Evolutionary conservation across 2,888 invertebrate species (phyloP).

Genomic region (Eupithecia dodoneata): DNA sequence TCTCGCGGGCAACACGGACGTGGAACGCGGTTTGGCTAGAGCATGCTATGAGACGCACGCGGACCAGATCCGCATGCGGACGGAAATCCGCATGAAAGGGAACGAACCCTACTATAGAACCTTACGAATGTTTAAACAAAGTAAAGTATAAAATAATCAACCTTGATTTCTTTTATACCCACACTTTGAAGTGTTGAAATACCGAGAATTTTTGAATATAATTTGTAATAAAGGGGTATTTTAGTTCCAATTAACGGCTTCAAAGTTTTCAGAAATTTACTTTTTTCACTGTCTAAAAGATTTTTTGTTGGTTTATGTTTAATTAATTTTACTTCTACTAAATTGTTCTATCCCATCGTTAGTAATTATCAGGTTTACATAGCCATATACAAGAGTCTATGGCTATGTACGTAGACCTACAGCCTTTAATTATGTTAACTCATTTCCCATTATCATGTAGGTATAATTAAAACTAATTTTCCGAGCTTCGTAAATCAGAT

Average conservation of each 20-base stretch:
- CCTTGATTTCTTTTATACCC: not conserved
- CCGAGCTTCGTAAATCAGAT: slow-evolving; percentile 38
- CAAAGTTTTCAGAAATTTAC: not conserved
- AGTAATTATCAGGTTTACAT: slow-evolving; percentile 16
- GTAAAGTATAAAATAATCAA: not conserved
- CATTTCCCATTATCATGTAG: slow-evolving; percentile 26
- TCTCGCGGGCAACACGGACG: too few species aligned
- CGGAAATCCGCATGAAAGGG: too few species aligned
- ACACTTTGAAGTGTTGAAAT: slow-evolving; percentile 1
- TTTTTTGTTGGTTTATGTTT: slow-evolving; percentile 15
- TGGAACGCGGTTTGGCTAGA: too few species aligned
- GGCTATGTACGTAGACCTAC: not conserved
- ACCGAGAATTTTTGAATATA: slow-evolving; percentile 8
- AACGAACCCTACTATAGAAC: too few species aligned
- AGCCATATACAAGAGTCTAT: not conserved
- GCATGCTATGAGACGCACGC: too few species aligned
- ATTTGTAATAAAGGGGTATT: slow-evolving; percentile 12
- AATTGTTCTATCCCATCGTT: slow-evolving; percentile 7
- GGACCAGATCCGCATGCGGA: too few species aligned
- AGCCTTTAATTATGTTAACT: slow-evolving; percentile 22
- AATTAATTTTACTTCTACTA: slow-evolving; percentile 17
- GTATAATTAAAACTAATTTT: slow-evolving; percentile 38
- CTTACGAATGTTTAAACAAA: not conserved
- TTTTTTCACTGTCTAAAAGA: slow-evolving; percentile 11
- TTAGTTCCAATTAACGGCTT: slow-evolving; percentile 10